These are phyloP conservation scores for Myxocyprinus asiaticus DNA, from an alignment of 2,113 vertebrate species.

Conservation along the genomic window DNA sequence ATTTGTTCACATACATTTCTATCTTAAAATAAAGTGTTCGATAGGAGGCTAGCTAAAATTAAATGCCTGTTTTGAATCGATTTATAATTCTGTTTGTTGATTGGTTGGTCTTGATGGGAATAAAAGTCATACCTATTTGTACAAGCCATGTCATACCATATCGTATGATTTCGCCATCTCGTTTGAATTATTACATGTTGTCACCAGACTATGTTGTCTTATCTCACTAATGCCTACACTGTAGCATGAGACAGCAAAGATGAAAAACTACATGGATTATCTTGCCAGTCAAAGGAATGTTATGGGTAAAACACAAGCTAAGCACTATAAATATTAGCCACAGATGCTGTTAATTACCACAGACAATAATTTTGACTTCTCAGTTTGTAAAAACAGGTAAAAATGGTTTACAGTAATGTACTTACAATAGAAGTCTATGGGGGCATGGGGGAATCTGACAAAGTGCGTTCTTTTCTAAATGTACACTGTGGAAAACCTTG, in stretches of 20 bases:
- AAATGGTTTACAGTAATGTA: not conserved
- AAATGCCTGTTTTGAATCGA: too few species aligned
- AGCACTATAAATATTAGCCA: not conserved
- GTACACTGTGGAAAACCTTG: not conserved
- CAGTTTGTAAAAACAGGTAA: not conserved
- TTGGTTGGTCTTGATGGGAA: too few species aligned
- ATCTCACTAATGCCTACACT: constrained; percentile 29
- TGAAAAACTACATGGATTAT: not conserved
- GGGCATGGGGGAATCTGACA: too few species aligned
- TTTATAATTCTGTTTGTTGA: too few species aligned
- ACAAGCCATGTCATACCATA: too few species aligned
- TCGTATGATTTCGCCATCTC: too few species aligned
- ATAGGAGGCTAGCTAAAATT: too few species aligned
- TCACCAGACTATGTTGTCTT: not conserved
- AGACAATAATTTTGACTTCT: not conserved
- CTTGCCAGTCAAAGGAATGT: constrained; percentile 6
- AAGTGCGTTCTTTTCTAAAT: too few species aligned
- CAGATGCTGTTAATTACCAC: not conserved
- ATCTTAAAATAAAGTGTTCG: too few species aligned
- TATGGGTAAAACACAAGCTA: not conserved
- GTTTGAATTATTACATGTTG: too few species aligned
- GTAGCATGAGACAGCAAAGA: constrained; percentile 24
- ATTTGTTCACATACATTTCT: too few species aligned
- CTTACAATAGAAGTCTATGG: not conserved
- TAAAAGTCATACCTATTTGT: too few species aligned